Percentiles rank a stretch among this genome's conserved stretches.
These are phyloP conservation scores for Nephrotoma appendiculata DNA, from an alignment of 2,888 invertebrate species.

Conservation along the genomic window DNA sequence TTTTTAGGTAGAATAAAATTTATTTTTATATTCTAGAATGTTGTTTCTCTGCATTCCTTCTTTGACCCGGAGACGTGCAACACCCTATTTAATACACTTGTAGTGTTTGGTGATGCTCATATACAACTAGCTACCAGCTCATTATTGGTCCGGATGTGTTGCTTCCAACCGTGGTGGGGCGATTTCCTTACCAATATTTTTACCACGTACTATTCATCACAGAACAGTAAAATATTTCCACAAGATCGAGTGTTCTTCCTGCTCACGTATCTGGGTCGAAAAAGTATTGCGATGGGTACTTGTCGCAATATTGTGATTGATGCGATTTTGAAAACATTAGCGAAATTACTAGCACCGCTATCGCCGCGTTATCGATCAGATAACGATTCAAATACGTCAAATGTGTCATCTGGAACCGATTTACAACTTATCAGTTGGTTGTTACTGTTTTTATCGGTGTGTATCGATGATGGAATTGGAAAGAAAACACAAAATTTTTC, in stretches of 20 bases:
- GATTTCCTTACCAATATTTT: slow-evolving; percentile 74
- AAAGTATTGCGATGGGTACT: slow-evolving; percentile 48
- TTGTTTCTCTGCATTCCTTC: slow-evolving; percentile 27
- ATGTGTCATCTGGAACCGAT: slow-evolving; percentile 40
- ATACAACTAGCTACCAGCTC: slow-evolving; percentile 66
- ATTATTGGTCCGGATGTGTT: slow-evolving; percentile 57
- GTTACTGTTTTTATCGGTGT: slow-evolving; percentile 57
- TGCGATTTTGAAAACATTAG: slow-evolving; percentile 44
- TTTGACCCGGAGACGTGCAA: slow-evolving; percentile 38
- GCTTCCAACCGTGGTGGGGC: slow-evolving; percentile 77
- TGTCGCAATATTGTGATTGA: slow-evolving; percentile 45
- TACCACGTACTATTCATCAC: slow-evolving; percentile 60
- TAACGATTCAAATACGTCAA: slow-evolving; percentile 18
- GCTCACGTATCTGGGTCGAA: slow-evolving; percentile 73
- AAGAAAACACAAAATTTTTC: slow-evolving; percentile 32
- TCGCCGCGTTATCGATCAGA: slow-evolving; percentile 23
- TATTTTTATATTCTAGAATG: slow-evolving; percentile 19
- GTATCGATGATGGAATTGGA: slow-evolving; percentile 40
- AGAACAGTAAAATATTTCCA: slow-evolving; percentile 64
- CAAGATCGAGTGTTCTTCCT: slow-evolving; percentile 82
- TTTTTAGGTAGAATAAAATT: neutral
- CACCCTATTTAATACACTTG: slow-evolving; percentile 53
- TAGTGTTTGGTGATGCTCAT: slow-evolving; percentile 63
- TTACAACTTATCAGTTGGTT: slow-evolving; percentile 59
- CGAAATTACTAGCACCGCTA: slow-evolving; percentile 41